Base-by-base conservation (phyloP, 2,888 invertebrate genomes). In the Rhingia campestris region DNA sequence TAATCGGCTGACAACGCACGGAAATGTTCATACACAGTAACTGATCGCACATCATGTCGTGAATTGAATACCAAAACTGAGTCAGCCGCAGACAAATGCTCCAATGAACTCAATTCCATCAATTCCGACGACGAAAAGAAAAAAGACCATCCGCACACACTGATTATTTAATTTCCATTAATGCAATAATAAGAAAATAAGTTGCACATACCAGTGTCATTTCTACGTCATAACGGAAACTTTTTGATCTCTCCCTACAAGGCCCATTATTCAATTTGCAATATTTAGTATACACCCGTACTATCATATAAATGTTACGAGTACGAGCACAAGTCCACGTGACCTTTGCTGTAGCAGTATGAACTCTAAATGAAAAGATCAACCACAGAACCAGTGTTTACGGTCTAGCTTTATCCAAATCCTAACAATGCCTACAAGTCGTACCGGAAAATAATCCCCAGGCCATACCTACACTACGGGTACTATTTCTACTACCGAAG, bases 151-250 rank as follows among this genome's bases (percentile, higher is more conserved):
- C 7, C 7, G 69, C 33, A 56, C 10, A 43, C 14, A 41, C 43
- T 33, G 63, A 67, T 79, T 73, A 73, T 67, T 74, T 74, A 69
- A 77, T 64, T 82, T 79, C 54, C 67, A 67, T 66, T 76, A 77
- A 82, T 77, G 81, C 69, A 79, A 72, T 58, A 58, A 81, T 64
- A 33, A 70, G 22, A 58, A 69, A 51, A 41, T 51, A 56, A 77
- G 61, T 49, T 82, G 79, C 82, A 22, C 22, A 82, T 79, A 53
- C 79, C 73, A 77, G 73, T 73, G 79, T 63, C 79, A 69, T 58
- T 53, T 59, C 79, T 74, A 82, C 82, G 82, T 82, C 82, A 82
- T 69, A 73, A 59, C 82, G 82, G 82, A 82, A 82, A 79, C 53
- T 82, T 82, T 82, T 69, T 79, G 79, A 69, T 56, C 79, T 69